Evolutionary conservation across 2,797 vertebrate genomes (phyloP), one percentile per base, ranked within the genome.

Genomic region (Gorsachius magnificus): DNA sequence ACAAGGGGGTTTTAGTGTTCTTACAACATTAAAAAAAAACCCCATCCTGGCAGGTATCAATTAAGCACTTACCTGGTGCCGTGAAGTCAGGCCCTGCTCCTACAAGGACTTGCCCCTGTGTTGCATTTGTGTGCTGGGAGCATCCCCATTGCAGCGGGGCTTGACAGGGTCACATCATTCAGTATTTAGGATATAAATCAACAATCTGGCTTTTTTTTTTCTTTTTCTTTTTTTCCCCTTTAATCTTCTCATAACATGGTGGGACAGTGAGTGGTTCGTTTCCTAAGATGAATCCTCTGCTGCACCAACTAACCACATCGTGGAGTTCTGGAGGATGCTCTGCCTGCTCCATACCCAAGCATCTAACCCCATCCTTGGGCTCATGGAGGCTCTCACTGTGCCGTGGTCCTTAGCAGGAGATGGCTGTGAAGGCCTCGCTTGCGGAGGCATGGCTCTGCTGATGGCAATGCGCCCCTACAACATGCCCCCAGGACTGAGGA

Each of bases 271-370:
- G 51, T 16, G 19, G 7, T 83, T 56, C 16, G 8, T 61, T 87
- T 80, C 38, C 43, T 77, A 13, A 13, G 8, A 54, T 1, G 17
- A 60, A 51, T 22, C 24, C 43, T 63, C 38, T 28, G 19, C 11
- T 36, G 22, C 38, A 13, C 31, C 0, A 0, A 10, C 21, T 36
- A 29, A 53, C 29, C 18, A 2, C 16, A 31, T 63, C 11, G 1
- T 3, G 13, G 36, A 51, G 26, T 21, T 65, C 15, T 29, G 48
- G 48, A 72, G 8, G 43, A 66, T 80, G 20, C 56, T 86, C 13
- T 78, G 24, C 50, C 51, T 31, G 24, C 51, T 60, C 4, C 0
- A 9, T 0, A 0, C 20, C 26, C 38, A 20, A 56, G 29, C 41
- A 22, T 19, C 58, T 29, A 24, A 41, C 22, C 43, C 26, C 36